Evolutionary conservation across 2,113 vertebrate species (phyloP), one percentile per base, ranked within the genome.

Genomic region (Sclerurus mexicanus): DNA sequence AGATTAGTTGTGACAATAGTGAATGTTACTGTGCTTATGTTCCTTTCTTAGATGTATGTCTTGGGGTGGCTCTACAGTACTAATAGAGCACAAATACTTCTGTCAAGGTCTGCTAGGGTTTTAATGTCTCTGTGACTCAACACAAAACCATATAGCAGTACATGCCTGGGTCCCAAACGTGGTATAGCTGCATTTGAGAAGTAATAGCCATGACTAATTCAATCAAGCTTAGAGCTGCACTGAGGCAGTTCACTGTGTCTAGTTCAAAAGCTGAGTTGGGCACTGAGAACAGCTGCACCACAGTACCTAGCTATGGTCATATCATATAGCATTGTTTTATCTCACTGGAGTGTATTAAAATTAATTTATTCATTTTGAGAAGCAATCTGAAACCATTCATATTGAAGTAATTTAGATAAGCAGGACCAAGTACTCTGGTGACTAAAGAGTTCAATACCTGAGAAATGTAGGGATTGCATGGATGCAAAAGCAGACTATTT

Each of bases 171-270:
- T 90, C 76, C 33, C 80, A 68, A 59, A 95, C 0, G 27, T 31
- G 87, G 53, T 75, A 52, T 21, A 82, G 84, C n/a, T 91, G 66
- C 49, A 79, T 95, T 94, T 89, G 47, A 78, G 74, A 85, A 85
- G 74, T 64, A 95, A 91, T 87, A 87, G 47, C 84, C 59, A 27
- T 89, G 69, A 87, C 87, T 96, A 94, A 89, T 93, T 85, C 81
- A 91, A 68, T 94, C 87, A 94, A 63, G 8, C 56, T 91, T 77
- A 59, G 33, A 85, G 42, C 14, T 55, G 33, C 23, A 31, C 28
- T 71, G 84, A 84, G 60, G 19, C 50, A 87, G 12, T 9, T 59
- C 27, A 24, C 27, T 37, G 6, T 21, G 72, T 78, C 25, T 72
- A 18, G 35, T 82, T 94, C 73, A 78, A 89, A 93, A 89, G 30